Evolutionary conservation across 2,888 invertebrate species (phyloP), one percentile per base, ranked within the genome.

Genomic region (Nowickia ferox): DNA sequence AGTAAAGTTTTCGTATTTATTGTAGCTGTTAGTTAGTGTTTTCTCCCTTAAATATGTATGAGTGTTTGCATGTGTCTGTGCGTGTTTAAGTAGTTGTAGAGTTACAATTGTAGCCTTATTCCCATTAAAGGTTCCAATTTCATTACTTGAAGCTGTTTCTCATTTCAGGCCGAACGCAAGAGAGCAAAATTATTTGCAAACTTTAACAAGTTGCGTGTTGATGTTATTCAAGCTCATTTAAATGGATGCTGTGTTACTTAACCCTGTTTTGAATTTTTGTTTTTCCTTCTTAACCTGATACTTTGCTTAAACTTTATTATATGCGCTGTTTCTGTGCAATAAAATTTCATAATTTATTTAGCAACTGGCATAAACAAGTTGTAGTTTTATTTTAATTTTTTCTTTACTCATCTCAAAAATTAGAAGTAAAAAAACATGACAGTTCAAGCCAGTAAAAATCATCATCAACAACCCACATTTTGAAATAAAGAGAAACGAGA

Each of bases 81-180:
- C 10, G 42, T 22, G 53, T n/a, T n/a, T 17, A 17, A 9, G 5
- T 55, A 66, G 38, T 38, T 17, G 5, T 55, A 66, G 46, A 55
- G 19, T 19, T 68, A 19, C 55, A 53, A 53, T 71, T 55, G 19
- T 61, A 51, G 30, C 30, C 2, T 6, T 30, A 30, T 30, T 30
- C 30, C 30, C 38, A 57, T 30, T 68, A 53, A 76, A 55, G 71
- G 53, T 61, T 79, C 75, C 85, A 83, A 79, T 83, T 86, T 72
- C 86, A 76, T 83, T 86, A 79, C 79, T 83, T 79, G 68, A 79
- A 83, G 61, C 59, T 82, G 79, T 72, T 86, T 71, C 66, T 66
- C 22, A 76, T 86, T 66, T 61, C 57, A 42, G 44, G 51, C 53
- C 30, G 38, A 81, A 61, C 3, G 72, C n/a, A 48, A 57, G 42